These are phyloP conservation scores for Avahi laniger DNA, from an alignment of 2,797 vertebrate genomes.

Conservation along the genomic window DNA sequence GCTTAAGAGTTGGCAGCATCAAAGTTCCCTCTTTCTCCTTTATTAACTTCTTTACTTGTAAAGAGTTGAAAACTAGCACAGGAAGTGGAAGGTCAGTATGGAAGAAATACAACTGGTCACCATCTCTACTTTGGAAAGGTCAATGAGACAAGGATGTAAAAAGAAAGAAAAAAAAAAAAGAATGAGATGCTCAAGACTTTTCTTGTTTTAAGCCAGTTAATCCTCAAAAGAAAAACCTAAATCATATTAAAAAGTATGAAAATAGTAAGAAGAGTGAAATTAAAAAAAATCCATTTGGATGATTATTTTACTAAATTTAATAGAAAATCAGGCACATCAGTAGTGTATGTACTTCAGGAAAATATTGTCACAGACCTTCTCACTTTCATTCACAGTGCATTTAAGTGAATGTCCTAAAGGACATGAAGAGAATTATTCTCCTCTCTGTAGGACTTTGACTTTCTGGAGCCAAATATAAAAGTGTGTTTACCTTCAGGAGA, in stretches of 20 bases:
- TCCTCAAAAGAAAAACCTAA: constrained; percentile 46
- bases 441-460: not conserved
- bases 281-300: constrained; percentile 30
- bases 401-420: not conserved
- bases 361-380: not conserved
- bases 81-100: constrained; percentile 39
- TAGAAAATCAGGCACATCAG: not conserved
- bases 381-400: constrained; percentile 51
- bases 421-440: not conserved
- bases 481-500: not conserved
- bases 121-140: constrained; percentile 53
- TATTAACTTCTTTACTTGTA: constrained; percentile 77
- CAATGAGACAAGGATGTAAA: constrained; percentile 1
- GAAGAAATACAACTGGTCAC: constrained; percentile 38
- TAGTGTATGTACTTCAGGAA: not conserved
- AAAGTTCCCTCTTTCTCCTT: constrained; percentile 76
- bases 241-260: constrained; percentile 50
- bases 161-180: not conserved
- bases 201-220: constrained; percentile 63
- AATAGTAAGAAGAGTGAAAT: constrained; percentile 50
- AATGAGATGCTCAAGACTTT: not conserved
- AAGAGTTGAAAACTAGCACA: constrained; percentile 59
- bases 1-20: constrained; percentile 74
- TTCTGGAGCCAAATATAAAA: not conserved
- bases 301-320: constrained; percentile 56